Conservation (phyloP, 2,888 invertebrate genomes). For the Mycalesis mineus region DNA sequence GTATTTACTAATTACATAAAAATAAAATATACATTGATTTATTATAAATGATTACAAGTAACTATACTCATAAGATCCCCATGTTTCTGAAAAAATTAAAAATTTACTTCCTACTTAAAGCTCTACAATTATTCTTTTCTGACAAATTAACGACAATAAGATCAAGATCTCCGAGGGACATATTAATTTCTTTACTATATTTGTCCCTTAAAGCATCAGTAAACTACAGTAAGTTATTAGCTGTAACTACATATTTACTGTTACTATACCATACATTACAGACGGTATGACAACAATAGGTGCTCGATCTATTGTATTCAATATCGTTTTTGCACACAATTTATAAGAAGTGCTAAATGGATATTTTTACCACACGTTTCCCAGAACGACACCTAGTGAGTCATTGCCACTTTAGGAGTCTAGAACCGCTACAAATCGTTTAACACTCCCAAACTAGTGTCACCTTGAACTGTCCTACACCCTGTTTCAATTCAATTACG, state of each 20-base stretch:
- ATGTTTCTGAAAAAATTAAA: too few relatives aligned
- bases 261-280: neutral
- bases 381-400: neutral
- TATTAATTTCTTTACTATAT: too few relatives aligned
- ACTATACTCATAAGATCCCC: too few relatives aligned
- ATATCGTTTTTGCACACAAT: neutral
- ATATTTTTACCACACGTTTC: neutral
- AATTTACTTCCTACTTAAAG: too few relatives aligned
- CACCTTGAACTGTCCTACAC: conserved; percentile 24
- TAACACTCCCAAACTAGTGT: conserved; percentile 16
- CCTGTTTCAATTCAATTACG: conserved; percentile 31
- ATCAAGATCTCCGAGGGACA: too few relatives aligned
- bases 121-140: too few relatives aligned
- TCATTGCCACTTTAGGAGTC: neutral
- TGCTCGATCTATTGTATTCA: neutral
- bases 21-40: too few relatives aligned
- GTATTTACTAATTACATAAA: too few relatives aligned
- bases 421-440: neutral
- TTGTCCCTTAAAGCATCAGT: too few relatives aligned
- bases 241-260: neutral
- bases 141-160: too few relatives aligned
- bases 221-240: too few relatives aligned
- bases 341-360: neutral
- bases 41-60: too few relatives aligned
- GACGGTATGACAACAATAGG: neutral